Percentiles rank a stretch among this genome's conserved stretches.
Evolutionary conservation across 2,113 vertebrate species (phyloP).

Genomic region (Gnathonemus longibarbis): DNA sequence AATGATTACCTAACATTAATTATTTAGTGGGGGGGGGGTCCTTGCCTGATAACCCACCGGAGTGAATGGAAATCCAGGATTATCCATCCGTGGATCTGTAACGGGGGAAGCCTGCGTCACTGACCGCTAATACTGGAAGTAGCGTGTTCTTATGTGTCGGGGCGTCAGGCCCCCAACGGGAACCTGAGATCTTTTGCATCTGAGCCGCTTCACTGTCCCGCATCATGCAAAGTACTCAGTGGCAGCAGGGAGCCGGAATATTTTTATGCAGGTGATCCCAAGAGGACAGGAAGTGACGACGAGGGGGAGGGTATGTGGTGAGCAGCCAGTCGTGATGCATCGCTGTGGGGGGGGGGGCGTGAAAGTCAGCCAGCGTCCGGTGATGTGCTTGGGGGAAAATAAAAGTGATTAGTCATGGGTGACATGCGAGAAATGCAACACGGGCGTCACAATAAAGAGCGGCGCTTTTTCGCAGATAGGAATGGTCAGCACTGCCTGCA

Average conservation of each 20-base stretch:
- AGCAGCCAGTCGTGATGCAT: not conserved
- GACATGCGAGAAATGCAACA: not conserved
- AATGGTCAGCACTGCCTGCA: not conserved
- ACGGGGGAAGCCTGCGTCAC: not conserved
- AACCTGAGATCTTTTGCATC: not conserved
- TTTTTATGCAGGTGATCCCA: not conserved
- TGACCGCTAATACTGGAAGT: not conserved
- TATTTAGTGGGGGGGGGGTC: not conserved
- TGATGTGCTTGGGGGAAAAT: not conserved
- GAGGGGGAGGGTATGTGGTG: not conserved
- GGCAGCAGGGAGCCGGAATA: not conserved
- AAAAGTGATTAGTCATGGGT: not conserved
- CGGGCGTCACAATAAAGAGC: not conserved
- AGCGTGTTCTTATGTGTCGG: not conserved
- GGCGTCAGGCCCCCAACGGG: not conserved
- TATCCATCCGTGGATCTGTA: not conserved
- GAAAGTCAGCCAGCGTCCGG: not conserved
- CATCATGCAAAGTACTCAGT: not conserved
- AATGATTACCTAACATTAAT: not conserved
- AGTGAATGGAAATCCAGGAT: not conserved
- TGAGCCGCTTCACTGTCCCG: not conserved
- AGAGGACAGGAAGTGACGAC: not conserved
- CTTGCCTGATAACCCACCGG: not conserved
- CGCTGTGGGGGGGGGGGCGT: not conserved
- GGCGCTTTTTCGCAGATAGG: not conserved